Evolutionary conservation across 2,888 invertebrate species (phyloP).

Genomic region (Callyntrura sp.): DNA sequence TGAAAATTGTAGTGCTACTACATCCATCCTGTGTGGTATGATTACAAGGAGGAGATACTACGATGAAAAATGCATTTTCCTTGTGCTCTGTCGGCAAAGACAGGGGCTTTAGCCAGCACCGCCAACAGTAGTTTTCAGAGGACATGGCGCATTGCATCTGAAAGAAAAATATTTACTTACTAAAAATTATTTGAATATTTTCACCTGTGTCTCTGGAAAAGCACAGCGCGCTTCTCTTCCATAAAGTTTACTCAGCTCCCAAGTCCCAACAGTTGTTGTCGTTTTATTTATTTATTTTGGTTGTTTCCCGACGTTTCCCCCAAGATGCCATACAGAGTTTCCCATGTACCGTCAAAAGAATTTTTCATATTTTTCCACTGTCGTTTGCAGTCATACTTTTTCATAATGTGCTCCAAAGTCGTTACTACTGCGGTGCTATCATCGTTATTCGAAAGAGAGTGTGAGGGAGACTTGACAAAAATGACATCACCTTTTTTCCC

Average conservation of each 20-base stretch:
- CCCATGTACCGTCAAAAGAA: constrained; percentile 47
- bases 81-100: neutral
- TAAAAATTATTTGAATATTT: constrained; percentile 66
- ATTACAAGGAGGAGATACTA: neutral
- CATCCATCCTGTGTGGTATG: neutral
- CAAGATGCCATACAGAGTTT: neutral
- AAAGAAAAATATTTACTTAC: constrained; percentile 28
- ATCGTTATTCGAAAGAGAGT: neutral
- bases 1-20: too few species aligned
- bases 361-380: constrained; percentile 65
- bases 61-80: neutral
- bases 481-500: constrained; percentile 13
- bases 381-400: constrained; percentile 57
- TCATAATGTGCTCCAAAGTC: constrained; percentile 2
- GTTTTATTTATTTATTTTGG: constrained; percentile 20
- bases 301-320: neutral
- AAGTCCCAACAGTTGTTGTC: constrained; percentile 11
- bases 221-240: neutral
- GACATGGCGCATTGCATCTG: neutral
- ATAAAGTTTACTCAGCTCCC: neutral
- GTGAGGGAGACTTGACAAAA: neutral
- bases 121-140: constrained; percentile 37
- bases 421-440: neutral
- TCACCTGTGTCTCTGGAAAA: constrained; percentile 51
- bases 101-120: neutral